These are phyloP conservation scores for Cenopis cana DNA, from an alignment of 2,888 invertebrate species.

Conservation along the genomic window DNA sequence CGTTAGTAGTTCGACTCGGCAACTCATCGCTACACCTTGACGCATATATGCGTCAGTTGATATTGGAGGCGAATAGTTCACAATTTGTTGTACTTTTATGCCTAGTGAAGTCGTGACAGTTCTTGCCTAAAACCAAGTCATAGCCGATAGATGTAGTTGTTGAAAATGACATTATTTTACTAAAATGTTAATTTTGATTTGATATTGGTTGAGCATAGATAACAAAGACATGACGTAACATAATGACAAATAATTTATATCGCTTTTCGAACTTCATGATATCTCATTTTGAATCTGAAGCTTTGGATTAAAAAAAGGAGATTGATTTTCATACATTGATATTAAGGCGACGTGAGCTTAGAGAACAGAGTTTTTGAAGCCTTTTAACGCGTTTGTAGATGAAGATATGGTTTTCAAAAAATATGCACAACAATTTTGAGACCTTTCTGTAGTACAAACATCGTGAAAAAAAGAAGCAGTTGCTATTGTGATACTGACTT, in stretches of 20 bases:
- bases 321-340: constrained; percentile 4
- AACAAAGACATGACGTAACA: neutral
- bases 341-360: too few species aligned
- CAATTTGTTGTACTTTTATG: neutral
- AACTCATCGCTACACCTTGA: neutral
- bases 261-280: constrained; percentile 18
- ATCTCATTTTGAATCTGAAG: constrained; percentile 10
- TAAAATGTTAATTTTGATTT: too few species aligned
- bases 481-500: constrained; percentile 62
- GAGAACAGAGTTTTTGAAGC: too few species aligned
- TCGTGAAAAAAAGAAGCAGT: constrained; percentile 53
- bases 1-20: neutral
- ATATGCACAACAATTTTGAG: too few species aligned
- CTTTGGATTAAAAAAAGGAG: neutral
- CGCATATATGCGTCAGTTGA: neutral
- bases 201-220: too few species aligned
- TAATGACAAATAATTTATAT: constrained; percentile 1
- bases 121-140: constrained; percentile 33
- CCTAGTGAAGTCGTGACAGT: neutral
- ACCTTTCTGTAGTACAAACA: too few species aligned
- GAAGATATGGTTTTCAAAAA: too few species aligned
- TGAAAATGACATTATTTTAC: neutral
- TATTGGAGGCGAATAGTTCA: neutral
- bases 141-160: constrained; percentile 23
- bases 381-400: too few species aligned